Conservation (phyloP, 2,797 vertebrate genomes). For the Pogoniulus pusillus region DNA sequence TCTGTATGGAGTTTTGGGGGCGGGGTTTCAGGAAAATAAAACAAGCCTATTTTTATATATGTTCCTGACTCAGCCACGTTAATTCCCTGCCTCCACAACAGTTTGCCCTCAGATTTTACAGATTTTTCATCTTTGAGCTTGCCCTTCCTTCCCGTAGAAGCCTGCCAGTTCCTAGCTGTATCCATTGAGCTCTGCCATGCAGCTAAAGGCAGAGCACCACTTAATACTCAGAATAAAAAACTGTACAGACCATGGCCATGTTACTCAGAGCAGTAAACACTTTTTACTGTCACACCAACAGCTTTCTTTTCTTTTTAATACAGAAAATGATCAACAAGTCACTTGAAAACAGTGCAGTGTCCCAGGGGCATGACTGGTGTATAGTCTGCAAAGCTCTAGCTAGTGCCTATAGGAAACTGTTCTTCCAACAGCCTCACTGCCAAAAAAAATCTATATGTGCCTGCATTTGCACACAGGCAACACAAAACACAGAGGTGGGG, state of each 20-base stretch:
- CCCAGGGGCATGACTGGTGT: neutral
- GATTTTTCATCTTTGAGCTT: neutral
- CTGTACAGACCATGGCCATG: neutral
- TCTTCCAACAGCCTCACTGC: neutral
- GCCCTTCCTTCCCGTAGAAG: neutral
- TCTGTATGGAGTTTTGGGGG: too few relatives aligned
- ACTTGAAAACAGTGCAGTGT: neutral
- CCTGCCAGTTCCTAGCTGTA: neutral
- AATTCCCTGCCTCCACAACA: too few relatives aligned
- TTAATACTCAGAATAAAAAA: neutral
- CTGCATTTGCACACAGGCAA: neutral
- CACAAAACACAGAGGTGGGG: neutral
- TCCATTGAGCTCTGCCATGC: neutral
- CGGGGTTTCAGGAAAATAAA: too few relatives aligned
- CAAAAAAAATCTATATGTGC: neutral
- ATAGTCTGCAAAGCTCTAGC: neutral
- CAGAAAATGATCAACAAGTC: neutral
- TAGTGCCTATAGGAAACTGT: neutral
- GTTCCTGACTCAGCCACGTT: too few relatives aligned
- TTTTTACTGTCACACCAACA: neutral
- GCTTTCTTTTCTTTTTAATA: neutral
- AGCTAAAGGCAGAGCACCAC: neutral
- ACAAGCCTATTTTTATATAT: too few relatives aligned
- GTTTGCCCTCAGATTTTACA: neutral
- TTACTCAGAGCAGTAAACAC: neutral